phyloP scores from a whole-genome alignment of 2,113 vertebrate species.

The Pontoporia blainvillei region DNA sequence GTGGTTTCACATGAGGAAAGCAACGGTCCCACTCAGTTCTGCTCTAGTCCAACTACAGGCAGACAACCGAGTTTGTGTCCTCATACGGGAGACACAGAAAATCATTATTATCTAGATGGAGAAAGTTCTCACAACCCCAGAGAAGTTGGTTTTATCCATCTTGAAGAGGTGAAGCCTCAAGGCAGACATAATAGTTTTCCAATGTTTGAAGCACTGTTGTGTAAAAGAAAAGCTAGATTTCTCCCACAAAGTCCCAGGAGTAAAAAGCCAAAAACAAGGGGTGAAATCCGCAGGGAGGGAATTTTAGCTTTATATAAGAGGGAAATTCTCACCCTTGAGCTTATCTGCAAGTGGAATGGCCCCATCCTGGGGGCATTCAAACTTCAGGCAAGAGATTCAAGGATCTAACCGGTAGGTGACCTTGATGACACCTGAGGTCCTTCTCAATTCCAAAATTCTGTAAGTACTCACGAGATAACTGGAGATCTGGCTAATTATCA shows the following conservation, averaged over 20 bases:
- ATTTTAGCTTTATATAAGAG: neutral
- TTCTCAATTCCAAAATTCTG: neutral
- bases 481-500: neutral
- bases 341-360: neutral
- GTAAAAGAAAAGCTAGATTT: neutral
- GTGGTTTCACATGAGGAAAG: neutral
- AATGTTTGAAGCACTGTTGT: neutral
- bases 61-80: neutral
- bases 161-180: neutral
- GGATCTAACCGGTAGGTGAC: neutral
- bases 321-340: neutral
- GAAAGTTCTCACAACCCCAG: neutral
- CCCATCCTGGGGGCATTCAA: neutral
- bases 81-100: neutral
- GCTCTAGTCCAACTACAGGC: neutral
- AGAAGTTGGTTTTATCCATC: neutral
- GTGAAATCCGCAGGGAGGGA: neutral
- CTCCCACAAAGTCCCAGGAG: neutral
- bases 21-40: neutral
- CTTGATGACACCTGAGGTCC: neutral
- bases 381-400: neutral
- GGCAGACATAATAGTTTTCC: neutral
- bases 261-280: neutral
- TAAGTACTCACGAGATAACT: accelerated
- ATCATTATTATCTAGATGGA: neutral